Evolutionary conservation across 2,888 invertebrate genomes (phyloP).

Genomic region (Orthonevra nobilis): DNA sequence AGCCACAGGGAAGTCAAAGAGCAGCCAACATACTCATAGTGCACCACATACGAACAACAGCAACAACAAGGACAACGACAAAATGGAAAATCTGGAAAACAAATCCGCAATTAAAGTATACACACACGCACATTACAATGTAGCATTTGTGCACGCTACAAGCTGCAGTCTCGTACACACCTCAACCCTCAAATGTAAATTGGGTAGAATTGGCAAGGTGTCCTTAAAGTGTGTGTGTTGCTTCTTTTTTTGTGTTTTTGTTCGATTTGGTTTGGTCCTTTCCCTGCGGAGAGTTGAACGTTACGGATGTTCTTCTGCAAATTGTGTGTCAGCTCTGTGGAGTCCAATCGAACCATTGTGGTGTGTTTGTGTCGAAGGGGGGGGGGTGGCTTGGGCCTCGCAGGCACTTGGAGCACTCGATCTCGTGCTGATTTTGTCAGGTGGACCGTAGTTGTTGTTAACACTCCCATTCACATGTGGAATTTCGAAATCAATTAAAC

Average conservation of each 20-base stretch:
- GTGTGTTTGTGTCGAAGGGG: not conserved
- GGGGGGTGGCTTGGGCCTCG: not conserved
- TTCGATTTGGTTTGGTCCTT: conserved; percentile 13
- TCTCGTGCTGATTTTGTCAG: conserved; percentile 55
- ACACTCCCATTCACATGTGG: conserved; percentile 63
- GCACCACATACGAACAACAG: conserved; percentile 24
- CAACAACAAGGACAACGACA: conserved; percentile 43
- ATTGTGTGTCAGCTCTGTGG: conserved; percentile 59
- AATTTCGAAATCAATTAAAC: conserved; percentile 70
- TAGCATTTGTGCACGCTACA: conserved; percentile 48
- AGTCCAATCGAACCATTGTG: conserved; percentile 37
- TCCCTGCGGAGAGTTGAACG: conserved; percentile 34
- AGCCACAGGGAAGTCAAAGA: conserved; percentile 57
- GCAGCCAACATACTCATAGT: conserved; percentile 58
- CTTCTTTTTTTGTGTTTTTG: conserved; percentile 39
- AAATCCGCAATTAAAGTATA: conserved; percentile 68
- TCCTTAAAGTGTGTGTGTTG: no score
- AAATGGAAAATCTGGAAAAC: conserved; percentile 70
- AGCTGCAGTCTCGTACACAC: not conserved
- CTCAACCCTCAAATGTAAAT: no score
- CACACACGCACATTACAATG: conserved; percentile 65
- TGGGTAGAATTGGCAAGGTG: no score
- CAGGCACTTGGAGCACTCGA: conserved; percentile 38
- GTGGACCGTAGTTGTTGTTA: conserved; percentile 67
- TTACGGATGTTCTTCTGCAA: conserved; percentile 58